Conservation (phyloP, 2,888 invertebrate genomes). For the Linyphia triangularis region DNA sequence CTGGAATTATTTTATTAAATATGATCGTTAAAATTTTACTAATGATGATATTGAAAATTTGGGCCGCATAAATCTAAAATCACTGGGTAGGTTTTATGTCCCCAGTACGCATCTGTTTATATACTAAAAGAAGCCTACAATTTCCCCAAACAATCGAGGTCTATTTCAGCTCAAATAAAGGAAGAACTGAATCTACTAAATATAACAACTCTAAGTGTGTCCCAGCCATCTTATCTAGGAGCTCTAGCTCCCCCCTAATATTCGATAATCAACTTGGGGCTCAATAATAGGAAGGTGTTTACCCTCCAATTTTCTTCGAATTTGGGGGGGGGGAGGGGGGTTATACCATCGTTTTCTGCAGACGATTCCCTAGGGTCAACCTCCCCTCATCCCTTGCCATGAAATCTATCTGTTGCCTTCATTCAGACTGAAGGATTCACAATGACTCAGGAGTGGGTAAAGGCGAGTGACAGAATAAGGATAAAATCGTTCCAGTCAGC, state of each 20-base stretch:
- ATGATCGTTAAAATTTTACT: no score
- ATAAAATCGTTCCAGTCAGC: no score
- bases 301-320: constrained; percentile 58
- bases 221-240: background rate
- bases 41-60: no score
- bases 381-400: background rate
- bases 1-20: no score
- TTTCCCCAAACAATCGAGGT: no score
- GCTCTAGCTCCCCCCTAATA: constrained; percentile 24
- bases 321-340: background rate
- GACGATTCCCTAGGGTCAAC: constrained; percentile 28
- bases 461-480: background rate
- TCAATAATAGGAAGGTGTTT: constrained; percentile 56
- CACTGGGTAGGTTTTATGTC: no score
- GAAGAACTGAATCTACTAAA: no score
- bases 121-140: no score
- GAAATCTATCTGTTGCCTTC: constrained; percentile 43
- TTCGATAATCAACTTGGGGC: constrained; percentile 44
- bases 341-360: background rate
- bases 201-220: constrained; percentile 4
- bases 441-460: background rate
- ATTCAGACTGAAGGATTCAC: background rate
- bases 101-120: no score
- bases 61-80: no score
- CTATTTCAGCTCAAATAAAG: no score